Percentiles rank a stretch among this genome's conserved stretches.
These are phyloP conservation scores for Taenioides sp. DNA, from an alignment of 2,797 vertebrate species.

Conservation along the genomic window DNA sequence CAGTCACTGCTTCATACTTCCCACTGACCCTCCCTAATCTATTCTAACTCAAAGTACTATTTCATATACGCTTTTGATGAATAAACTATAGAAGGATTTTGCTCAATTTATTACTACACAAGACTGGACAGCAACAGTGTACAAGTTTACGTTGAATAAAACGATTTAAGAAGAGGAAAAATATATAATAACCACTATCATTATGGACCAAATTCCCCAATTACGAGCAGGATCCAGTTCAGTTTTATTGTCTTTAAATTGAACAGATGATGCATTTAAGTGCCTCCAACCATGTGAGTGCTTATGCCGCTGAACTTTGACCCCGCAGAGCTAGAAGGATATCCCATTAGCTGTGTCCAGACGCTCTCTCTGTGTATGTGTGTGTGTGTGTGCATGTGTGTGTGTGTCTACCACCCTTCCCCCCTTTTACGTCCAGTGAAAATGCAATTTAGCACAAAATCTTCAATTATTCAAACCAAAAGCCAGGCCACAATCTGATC, in stretches of 20 bases:
- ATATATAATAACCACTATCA: conserved; percentile 18
- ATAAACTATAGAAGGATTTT: not conserved
- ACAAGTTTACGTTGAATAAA: conserved; percentile 1
- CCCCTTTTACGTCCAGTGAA: conserved; percentile 60
- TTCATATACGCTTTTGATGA: not conserved
- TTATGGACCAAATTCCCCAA: conserved; percentile 25
- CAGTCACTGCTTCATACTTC: too few relatives aligned
- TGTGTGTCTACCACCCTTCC: conserved; percentile 56
- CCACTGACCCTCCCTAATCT: too few relatives aligned
- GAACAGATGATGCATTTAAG: conserved; percentile 68
- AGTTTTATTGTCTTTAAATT: conserved; percentile 61
- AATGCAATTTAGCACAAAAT: conserved; percentile 74
- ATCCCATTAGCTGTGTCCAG: conserved; percentile 75
- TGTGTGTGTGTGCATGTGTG: conserved; percentile 10
- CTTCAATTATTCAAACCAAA: conserved; percentile 81
- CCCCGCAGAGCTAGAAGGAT: conserved; percentile 57
- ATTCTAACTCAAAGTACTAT: not conserved
- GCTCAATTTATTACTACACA: too few relatives aligned
- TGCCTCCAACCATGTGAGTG: conserved; percentile 65
- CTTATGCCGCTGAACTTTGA: conserved; percentile 71
- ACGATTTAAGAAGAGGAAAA: conserved; percentile 12
- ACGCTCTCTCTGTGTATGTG: conserved; percentile 18
- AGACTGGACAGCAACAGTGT: not conserved
- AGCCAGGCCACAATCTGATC: conserved; percentile 55
- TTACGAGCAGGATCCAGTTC: conserved; percentile 30